Percentiles rank a stretch among this genome's conserved stretches.
These are phyloP conservation scores for Mustelus asterias DNA, from an alignment of 2,113 vertebrate species.

Conservation along the genomic window DNA sequence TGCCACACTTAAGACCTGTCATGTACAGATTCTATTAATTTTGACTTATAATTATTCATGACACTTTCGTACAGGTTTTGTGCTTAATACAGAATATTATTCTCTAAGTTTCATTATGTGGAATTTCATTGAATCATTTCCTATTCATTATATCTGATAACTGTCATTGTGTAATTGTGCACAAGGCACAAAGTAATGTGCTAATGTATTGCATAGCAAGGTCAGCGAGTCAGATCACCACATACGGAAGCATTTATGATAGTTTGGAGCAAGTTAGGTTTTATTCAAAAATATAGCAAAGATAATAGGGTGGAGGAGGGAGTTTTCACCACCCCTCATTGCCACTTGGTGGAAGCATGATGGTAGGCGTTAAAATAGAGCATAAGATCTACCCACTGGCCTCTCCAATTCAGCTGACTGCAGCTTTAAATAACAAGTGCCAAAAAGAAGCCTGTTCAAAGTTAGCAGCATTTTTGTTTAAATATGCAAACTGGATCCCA, in stretches of 20 bases:
- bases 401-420: background rate
- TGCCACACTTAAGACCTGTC: background rate
- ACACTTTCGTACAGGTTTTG: slow-evolving; percentile 26
- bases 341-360: background rate
- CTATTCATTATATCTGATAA: slow-evolving; percentile 33
- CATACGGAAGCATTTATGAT: background rate
- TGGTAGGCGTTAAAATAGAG: background rate
- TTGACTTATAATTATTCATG: slow-evolving; percentile 34
- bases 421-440: background rate
- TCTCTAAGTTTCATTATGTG: slow-evolving; percentile 19
- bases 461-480: background rate
- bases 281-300: background rate
- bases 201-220: slow-evolving; percentile 3
- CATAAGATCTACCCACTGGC: background rate
- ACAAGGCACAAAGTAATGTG: slow-evolving; percentile 19
- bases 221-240: background rate
- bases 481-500: background rate
- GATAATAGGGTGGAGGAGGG: background rate
- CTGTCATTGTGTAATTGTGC: slow-evolving; percentile 32
- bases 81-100: slow-evolving; percentile 34
- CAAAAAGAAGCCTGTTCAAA: background rate
- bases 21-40: slow-evolving; percentile 29
- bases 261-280: background rate
- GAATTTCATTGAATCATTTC: slow-evolving; percentile 30
- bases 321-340: background rate